Conservation (phyloP, 2,797 vertebrate genomes). For the Acipenser transmontanus region DNA sequence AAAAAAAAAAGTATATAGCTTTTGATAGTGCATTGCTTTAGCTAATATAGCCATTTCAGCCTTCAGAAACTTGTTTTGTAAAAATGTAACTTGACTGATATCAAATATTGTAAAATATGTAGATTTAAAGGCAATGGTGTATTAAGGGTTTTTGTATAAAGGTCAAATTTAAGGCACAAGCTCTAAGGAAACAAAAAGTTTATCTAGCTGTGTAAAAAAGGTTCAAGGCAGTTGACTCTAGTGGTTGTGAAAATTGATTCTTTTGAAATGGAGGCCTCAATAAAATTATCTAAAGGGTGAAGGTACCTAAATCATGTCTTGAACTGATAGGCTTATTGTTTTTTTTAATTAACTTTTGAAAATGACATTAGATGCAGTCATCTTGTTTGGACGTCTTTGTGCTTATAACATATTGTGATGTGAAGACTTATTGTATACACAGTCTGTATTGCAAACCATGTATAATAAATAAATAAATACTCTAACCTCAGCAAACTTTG, state of each 20-base stretch:
- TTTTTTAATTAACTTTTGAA: too few species aligned
- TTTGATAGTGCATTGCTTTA: not conserved
- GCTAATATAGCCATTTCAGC: not conserved
- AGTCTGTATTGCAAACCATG: not conserved
- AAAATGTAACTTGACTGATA: not conserved
- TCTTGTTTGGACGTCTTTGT: too few species aligned
- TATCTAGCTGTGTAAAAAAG: too few species aligned
- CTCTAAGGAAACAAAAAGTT: too few species aligned
- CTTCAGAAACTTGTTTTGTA: constrained; percentile 2
- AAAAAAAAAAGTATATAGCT: not conserved
- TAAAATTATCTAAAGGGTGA: too few species aligned
- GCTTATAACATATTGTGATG: not conserved
- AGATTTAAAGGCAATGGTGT: constrained; percentile 8
- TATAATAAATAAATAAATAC: constrained; percentile 15
- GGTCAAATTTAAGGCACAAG: not conserved
- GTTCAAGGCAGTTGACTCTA: too few species aligned
- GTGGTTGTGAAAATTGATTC: too few species aligned
- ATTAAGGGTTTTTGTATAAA: constrained; percentile 13
- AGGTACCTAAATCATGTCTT: too few species aligned
- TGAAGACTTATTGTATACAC: not conserved
- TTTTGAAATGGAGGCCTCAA: too few species aligned
- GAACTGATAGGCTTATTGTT: too few species aligned
- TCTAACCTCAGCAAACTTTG: constrained; percentile 10
- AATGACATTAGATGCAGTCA: too few species aligned
- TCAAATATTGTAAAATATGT: constrained; percentile 2